Conservation (phyloP, 1,140 invertebrate species). For the Platorchestia sp. region DNA sequence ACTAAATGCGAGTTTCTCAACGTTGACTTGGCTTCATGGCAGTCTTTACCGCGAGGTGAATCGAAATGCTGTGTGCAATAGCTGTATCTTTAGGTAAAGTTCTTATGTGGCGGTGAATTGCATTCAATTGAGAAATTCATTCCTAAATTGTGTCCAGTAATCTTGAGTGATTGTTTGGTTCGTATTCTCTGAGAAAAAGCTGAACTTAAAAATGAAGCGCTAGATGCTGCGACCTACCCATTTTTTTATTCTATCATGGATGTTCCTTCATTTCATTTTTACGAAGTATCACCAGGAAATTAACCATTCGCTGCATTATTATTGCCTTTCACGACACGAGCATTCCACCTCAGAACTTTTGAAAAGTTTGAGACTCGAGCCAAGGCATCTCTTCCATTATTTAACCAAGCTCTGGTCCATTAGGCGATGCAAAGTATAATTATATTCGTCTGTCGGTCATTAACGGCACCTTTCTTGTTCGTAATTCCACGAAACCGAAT, state of each 20-base stretch:
- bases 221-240: neutral
- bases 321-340: neutral
- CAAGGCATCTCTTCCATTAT: neutral
- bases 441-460: neutral
- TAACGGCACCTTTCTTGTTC: neutral
- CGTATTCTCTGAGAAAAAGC: neutral
- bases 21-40: neutral
- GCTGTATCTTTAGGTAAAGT: neutral
- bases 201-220: neutral
- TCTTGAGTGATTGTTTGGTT: neutral
- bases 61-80: neutral
- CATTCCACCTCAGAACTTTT: neutral
- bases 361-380: no score
- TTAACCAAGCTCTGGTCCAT: neutral
- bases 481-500: neutral
- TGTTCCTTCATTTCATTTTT: neutral
- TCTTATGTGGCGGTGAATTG: neutral
- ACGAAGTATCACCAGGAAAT: neutral
- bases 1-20: neutral
- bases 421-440: neutral
- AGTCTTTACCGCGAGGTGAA: neutral
- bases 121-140: neutral
- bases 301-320: neutral
- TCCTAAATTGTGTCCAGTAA: neutral
- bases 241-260: neutral